Percentiles rank a stretch among this genome's conserved stretches.
Conservation (phyloP, 2,888 invertebrate species). For the Agelastica alni region DNA sequence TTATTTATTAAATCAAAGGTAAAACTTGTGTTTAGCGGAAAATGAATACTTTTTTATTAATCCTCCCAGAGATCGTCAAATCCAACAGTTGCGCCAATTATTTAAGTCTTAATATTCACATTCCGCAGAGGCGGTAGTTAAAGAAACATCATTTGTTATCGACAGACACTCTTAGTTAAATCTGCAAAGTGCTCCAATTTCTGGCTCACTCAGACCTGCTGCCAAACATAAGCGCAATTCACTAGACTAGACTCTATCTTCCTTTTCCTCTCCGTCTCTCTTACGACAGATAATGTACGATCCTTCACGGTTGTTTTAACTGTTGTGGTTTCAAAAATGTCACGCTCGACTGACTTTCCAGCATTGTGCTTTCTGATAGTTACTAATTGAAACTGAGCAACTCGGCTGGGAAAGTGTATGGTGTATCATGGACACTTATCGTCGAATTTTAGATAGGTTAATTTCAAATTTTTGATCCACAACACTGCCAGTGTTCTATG, state of each 20-base stretch:
- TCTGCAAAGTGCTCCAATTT: conserved; percentile 21
- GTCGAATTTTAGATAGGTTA: no score
- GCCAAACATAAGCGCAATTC: conserved; percentile 13
- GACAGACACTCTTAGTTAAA: conserved; percentile 17
- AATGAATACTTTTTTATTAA: no score
- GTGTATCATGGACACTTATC: conserved; percentile 7
- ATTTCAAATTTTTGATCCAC: no score
- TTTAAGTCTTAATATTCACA: conserved; percentile 11
- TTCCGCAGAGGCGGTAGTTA: conserved; percentile 1
- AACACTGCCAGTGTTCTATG: no score
- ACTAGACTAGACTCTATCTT: no score
- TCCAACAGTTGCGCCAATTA: conserved; percentile 19
- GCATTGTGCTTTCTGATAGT: conserved; percentile 34
- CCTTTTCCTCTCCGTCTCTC: no score
- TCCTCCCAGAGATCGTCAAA: conserved; percentile 13
- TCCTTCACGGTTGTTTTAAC: conserved; percentile 23
- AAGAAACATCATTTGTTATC: conserved; percentile 23
- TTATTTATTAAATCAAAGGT: no score
- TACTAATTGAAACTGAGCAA: conserved; percentile 32
- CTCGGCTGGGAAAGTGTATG: conserved; percentile 10
- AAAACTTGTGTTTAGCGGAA: no score
- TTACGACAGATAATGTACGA: conserved; percentile 7
- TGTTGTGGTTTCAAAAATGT: conserved; percentile 32
- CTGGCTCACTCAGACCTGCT: conserved; percentile 19
- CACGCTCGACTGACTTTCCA: conserved; percentile 32